Evolutionary conservation across 2,888 invertebrate species (phyloP).

Genomic region (Oligia latruncula): DNA sequence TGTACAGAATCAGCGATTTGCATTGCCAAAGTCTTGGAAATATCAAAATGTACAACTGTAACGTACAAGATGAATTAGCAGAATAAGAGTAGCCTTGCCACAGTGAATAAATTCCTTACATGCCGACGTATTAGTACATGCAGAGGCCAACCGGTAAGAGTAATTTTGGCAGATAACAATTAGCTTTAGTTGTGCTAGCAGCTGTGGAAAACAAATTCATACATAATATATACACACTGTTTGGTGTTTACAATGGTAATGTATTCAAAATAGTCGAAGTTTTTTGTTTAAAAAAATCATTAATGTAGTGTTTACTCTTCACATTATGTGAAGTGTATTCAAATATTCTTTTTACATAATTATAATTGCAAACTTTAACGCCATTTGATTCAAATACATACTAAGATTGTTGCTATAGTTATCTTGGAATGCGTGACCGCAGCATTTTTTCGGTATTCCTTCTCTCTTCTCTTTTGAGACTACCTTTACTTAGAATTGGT

Average conservation of each 20-base stretch:
- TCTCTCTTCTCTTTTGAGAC: background rate
- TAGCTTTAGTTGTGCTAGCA: slow-evolving; percentile 40
- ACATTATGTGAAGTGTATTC: slow-evolving; percentile 17
- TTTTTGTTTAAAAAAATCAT: slow-evolving; percentile 22
- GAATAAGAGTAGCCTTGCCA: slow-evolving; percentile 54
- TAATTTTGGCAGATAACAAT: slow-evolving; percentile 56
- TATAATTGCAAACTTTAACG: background rate
- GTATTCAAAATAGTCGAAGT: slow-evolving; percentile 38
- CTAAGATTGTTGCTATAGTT: background rate
- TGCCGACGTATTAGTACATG: slow-evolving; percentile 31
- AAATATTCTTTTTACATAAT: slow-evolving; percentile 14
- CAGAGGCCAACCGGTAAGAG: slow-evolving; percentile 52
- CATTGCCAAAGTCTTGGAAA: slow-evolving; percentile 47
- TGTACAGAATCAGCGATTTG: slow-evolving; percentile 25
- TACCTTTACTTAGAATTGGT: background rate
- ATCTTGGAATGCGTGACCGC: background rate
- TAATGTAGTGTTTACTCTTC: slow-evolving; percentile 30
- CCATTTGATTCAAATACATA: background rate
- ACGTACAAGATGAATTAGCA: slow-evolving; percentile 57
- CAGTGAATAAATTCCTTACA: slow-evolving; percentile 58
- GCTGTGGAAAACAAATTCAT: slow-evolving; percentile 49
- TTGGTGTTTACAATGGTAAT: slow-evolving; percentile 57
- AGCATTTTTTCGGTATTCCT: background rate
- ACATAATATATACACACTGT: slow-evolving; percentile 41
- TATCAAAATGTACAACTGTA: slow-evolving; percentile 36